phyloP scores from a whole-genome alignment of 1,140 invertebrate species.

The Dinoponera quadriceps region DNA sequence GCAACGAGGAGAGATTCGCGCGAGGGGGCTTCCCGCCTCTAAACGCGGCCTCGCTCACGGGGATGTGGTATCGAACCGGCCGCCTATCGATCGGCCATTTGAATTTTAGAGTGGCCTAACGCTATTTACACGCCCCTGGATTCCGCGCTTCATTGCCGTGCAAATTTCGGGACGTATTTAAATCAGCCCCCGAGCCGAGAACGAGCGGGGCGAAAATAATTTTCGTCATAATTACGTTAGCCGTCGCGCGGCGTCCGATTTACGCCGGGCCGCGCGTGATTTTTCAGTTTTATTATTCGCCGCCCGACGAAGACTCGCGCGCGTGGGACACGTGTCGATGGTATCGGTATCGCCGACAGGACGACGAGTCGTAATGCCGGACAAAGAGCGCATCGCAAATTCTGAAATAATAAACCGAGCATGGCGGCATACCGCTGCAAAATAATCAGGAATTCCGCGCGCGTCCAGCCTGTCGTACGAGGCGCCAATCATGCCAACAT shows the following conservation, averaged over 20 bases:
- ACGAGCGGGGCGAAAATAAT: slow-evolving; percentile 43
- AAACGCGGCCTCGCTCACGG: not conserved
- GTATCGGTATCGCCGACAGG: slow-evolving; percentile 70
- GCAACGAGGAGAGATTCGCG: too few species aligned
- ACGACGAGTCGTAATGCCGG: slow-evolving; percentile 65
- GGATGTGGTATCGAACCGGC: slow-evolving; percentile 11
- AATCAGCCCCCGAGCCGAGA: slow-evolving; percentile 30
- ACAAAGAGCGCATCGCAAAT: slow-evolving; percentile 72
- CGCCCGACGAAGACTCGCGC: slow-evolving; percentile 25
- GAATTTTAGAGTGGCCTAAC: slow-evolving; percentile 53
- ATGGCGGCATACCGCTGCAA: slow-evolving; percentile 50
- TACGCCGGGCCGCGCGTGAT: slow-evolving; percentile 5
- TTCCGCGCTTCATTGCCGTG: slow-evolving; percentile 38
- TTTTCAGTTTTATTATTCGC: slow-evolving; percentile 49
- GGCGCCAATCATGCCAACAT: slow-evolving; percentile 85
- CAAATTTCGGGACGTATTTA: slow-evolving; percentile 49
- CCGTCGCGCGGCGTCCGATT: slow-evolving; percentile 21
- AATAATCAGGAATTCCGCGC: slow-evolving; percentile 83
- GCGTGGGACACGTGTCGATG: slow-evolving; percentile 51
- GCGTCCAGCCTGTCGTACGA: slow-evolving; percentile 78
- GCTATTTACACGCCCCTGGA: slow-evolving; percentile 43
- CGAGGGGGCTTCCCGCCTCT: too few species aligned
- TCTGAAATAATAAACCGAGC: slow-evolving; percentile 82
- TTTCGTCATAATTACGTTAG: slow-evolving; percentile 53
- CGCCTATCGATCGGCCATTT: slow-evolving; percentile 55